These are phyloP conservation scores for Geotrupes spiniger DNA, from an alignment of 2,888 invertebrate species.

Conservation along the genomic window DNA sequence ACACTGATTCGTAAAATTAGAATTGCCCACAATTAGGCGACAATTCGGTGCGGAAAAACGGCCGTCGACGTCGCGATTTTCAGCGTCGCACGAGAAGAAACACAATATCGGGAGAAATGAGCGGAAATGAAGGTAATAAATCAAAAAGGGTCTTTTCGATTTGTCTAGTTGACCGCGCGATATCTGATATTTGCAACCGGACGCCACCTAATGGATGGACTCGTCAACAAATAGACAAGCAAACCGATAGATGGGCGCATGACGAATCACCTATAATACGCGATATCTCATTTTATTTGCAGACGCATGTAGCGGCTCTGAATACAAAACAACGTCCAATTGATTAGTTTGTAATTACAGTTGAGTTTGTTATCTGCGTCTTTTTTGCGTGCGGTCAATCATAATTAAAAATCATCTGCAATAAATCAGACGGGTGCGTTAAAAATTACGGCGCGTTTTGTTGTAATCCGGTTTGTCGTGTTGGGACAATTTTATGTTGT, in stretches of 20 bases:
- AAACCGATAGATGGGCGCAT: conserved; percentile 28
- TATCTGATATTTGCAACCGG: conserved; percentile 50
- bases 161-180: conserved; percentile 47
- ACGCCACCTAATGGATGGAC: conserved; percentile 49
- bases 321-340: background rate
- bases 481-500: too few species aligned
- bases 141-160: conserved; percentile 48
- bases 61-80: background rate
- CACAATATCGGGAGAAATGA: conserved; percentile 18
- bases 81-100: background rate
- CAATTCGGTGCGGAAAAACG: conserved; percentile 4
- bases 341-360: conserved; percentile 3
- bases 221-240: conserved; percentile 43
- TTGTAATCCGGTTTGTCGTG: too few species aligned
- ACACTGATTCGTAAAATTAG: conserved; percentile 49
- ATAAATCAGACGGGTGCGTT: too few species aligned
- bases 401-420: too few species aligned
- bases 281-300: conserved; percentile 4
- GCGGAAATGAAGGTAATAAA: conserved; percentile 50
- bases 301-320: background rate
- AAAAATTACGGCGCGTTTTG: too few species aligned
- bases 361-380: background rate
- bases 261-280: conserved; percentile 26
- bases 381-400: too few species aligned
- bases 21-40: conserved; percentile 4